These are phyloP conservation scores for Timema cristinae DNA, from an alignment of 2,888 invertebrate genomes.

Conservation along the genomic window DNA sequence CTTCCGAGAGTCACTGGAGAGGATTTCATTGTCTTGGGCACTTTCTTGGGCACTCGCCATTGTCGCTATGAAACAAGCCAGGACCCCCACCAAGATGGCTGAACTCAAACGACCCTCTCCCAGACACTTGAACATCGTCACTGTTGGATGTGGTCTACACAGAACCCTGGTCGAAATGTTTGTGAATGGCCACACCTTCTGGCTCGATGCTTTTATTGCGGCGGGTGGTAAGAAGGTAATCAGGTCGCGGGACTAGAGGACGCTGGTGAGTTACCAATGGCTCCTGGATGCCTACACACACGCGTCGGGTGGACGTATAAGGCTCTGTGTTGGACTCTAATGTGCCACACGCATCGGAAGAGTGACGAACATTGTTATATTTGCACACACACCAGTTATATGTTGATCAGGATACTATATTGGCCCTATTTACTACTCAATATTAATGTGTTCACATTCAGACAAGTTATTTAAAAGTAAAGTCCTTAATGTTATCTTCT, in stretches of 20 bases:
- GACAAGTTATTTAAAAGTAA: no score
- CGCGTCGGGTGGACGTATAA: not conserved
- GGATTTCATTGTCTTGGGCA: slow-evolving; percentile 16
- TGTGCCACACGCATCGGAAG: no score
- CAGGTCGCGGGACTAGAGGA: not conserved
- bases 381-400: no score
- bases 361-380: no score
- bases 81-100: not conserved
- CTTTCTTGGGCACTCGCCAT: not conserved
- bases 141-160: not conserved
- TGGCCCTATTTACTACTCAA: no score
- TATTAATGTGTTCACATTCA: no score
- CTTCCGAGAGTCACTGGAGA: not conserved
- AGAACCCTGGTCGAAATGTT: not conserved
- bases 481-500: no score
- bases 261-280: not conserved
- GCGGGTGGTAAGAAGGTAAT: slow-evolving; percentile 14
- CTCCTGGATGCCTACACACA: not conserved
- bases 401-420: no score
- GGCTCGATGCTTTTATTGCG: slow-evolving; percentile 30
- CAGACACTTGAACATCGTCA: no score
- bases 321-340: no score
- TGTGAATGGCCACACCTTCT: slow-evolving; percentile 32
- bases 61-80: not conserved
- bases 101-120: no score